Evolutionary conservation across 2,888 invertebrate species (phyloP), one percentile per base, ranked within the genome.

Genomic region (Aethes cnicana): DNA sequence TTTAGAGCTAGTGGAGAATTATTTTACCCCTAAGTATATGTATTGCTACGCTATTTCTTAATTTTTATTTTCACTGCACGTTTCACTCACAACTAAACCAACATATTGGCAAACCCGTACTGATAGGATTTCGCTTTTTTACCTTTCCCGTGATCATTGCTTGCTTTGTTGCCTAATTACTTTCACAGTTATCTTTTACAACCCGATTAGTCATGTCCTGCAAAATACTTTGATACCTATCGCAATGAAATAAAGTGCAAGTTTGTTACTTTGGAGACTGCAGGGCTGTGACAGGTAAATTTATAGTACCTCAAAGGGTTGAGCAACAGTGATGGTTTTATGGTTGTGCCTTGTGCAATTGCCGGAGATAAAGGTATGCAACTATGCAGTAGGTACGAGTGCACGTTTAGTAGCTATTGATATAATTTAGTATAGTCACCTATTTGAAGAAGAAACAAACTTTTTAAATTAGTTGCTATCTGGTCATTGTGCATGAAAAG

Each of bases 231-330:
- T 56, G 5, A 61, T 60, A 62, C 62, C 55, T 66, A 59, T 44
- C 1, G 0, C 1, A 4, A 43, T 5, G 2, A 0, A 1, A 53
- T 66, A 74, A 37, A 60, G 72, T 66, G 52, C 42, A 63, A 56
- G 59, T 56, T 72, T 4, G n/a, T 4, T 25, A 14, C 17, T 3
- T 37, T 17, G 42, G 11, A 3, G 54, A 56, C 33, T 43, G 55
- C 59, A 52, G 56, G 59, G 62, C 62, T 71, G 66, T 75, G 77
- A 77, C 76, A 76, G 75, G 62, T 66, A 74, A 76, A 83, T 85
- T 84, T 85, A 86, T 84, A 78, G 63, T 80, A 83, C 83, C 80
- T 84, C 72, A 87, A 87, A 87, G 88, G 87, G 85, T 86, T 87
- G 78, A 63, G 74, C 73, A 80, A 80, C 74, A 70, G 72, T 76